Evolutionary conservation across 2,113 vertebrate genomes (phyloP), one percentile per base, ranked within the genome.

Genomic region (Tiliqua scincoides): DNA sequence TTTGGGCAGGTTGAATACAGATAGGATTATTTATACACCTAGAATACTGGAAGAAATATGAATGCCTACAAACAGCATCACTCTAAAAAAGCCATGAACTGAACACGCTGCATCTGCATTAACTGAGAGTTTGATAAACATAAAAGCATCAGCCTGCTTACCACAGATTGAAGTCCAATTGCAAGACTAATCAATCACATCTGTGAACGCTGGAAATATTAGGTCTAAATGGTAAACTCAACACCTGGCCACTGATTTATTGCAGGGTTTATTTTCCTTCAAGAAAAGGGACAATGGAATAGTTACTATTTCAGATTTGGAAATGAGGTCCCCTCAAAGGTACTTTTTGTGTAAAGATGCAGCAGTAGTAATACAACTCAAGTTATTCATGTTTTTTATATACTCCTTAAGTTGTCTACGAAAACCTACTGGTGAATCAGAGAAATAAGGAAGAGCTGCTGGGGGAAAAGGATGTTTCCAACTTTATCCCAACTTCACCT

Each of bases 341-440:
- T 90, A 73, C 21, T 95, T 92, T 93, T 88, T 84, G 79, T 92
- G 30, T 94, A 86, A 92, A 86, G 91, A 93, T 35, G 72, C 57
- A 96, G 90, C 89, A 95, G 94, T 95, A 93, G 91, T 79, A 92
- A 89, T 87, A 85, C 79, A 95, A 93, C 83, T 91, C 79, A 76
- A 90, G 79, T 83, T 93, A 91, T 54, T 86, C 87, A 89, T 35
- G 82, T 92, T 76, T 71, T 89, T 84, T 87, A 82, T 88, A 88
- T 93, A 85, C 80, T 86, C 12, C 70, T 89, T 94, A 83, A 93
- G 88, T 71, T 30, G 71, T 88, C 87, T 85, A 20, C 89, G 96
- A 97, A 97, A 97, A 96, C 96, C 96, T 97, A 96, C 93, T 96
- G 96, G 86, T 96, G 96, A 97, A 96, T 95, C 94, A 96, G 95